These are phyloP conservation scores for Liolophura sinensis DNA, from an alignment of 1,140 invertebrate genomes.

Conservation along the genomic window DNA sequence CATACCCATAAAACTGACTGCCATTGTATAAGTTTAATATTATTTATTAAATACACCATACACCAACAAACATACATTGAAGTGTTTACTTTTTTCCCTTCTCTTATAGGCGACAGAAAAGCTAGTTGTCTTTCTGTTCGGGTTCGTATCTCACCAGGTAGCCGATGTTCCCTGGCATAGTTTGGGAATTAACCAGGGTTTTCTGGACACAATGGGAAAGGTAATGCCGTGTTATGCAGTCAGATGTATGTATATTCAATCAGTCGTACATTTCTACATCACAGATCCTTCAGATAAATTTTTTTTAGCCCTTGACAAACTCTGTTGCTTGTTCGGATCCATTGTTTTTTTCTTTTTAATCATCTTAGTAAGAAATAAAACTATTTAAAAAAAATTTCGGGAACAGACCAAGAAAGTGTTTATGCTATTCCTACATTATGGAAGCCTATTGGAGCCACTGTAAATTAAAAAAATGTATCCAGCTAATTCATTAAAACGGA, in stretches of 20 bases:
- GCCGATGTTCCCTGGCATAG: constrained; percentile 53
- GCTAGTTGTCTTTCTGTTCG: constrained; percentile 47
- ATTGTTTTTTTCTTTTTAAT: no score
- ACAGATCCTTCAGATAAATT: background rate
- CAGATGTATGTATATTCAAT: background rate
- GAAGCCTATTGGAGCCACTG: no score
- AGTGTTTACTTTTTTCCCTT: constrained; percentile 8
- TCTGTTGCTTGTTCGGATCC: no score
- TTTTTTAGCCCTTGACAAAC: background rate
- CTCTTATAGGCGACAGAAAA: constrained; percentile 41
- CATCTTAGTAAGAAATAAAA: no score
- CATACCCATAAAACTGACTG: no score
- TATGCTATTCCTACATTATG: no score
- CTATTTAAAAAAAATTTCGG: no score
- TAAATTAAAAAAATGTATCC: no score
- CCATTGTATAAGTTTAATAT: no score
- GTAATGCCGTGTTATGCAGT: constrained; percentile 18
- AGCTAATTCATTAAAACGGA: no score
- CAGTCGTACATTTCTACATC: background rate
- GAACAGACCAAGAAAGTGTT: no score
- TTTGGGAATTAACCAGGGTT: constrained; percentile 47
- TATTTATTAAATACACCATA: constrained; percentile 1
- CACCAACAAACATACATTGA: constrained; percentile 1
- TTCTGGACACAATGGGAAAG: constrained; percentile 46
- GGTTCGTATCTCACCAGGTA: constrained; percentile 45